A percentile compares a stretch with the other conserved stretches of the same genome.
Evolutionary conservation across 2,888 invertebrate genomes (phyloP).

Genomic region (Desoria tigrina): DNA sequence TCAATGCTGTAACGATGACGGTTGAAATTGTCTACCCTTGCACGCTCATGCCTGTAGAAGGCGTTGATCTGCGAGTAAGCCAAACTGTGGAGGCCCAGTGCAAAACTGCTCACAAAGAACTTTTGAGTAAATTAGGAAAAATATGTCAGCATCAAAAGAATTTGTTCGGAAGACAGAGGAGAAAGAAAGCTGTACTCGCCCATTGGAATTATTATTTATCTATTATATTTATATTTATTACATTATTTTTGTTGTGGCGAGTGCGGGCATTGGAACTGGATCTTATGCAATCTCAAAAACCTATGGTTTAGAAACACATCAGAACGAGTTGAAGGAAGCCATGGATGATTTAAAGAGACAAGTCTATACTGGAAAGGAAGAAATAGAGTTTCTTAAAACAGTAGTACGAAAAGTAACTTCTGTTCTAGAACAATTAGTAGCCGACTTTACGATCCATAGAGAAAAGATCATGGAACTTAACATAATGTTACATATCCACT

Average conservation of each 20-base stretch:
- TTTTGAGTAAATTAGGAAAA: no score
- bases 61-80: not conserved
- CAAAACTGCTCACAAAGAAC: not conserved
- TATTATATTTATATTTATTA: not conserved
- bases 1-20: conserved; percentile 10
- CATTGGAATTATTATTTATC: not conserved
- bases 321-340: not conserved
- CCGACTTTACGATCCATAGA: not conserved
- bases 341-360: not conserved
- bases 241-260: not conserved
- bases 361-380: not conserved
- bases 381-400: not conserved
- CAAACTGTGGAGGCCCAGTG: not conserved
- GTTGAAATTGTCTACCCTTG: not conserved
- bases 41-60: not conserved
- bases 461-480: not conserved
- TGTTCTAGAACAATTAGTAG: not conserved
- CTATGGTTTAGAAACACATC: not conserved
- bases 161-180: no score
- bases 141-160: no score
- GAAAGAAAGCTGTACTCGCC: not conserved
- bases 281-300: not conserved
- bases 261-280: no score
- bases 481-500: not conserved
- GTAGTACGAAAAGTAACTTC: conserved; percentile 1